Evolutionary conservation across 2,797 vertebrate species (phyloP).

Genomic region (Nannoperca obscura): DNA sequence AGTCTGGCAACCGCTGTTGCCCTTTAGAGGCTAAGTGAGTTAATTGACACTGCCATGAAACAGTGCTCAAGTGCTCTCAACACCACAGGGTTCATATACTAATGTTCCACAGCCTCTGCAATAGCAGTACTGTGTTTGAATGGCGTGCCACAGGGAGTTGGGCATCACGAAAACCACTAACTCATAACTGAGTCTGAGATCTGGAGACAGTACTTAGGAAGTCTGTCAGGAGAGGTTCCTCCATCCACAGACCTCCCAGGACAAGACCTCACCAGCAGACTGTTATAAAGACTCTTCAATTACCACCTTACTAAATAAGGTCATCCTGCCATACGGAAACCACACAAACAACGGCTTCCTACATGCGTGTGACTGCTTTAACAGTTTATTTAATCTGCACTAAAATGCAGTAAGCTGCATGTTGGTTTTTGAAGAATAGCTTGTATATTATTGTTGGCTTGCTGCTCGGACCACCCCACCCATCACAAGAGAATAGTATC

Average conservation of each 20-base stretch:
- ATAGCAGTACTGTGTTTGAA: slow-evolving; percentile 51
- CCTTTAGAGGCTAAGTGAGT: slow-evolving; percentile 40
- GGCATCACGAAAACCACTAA: slow-evolving; percentile 65
- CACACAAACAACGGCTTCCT: slow-evolving; percentile 47
- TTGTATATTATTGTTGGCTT: slow-evolving; percentile 19
- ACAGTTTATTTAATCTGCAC: slow-evolving; percentile 32
- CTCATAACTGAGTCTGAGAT: slow-evolving; percentile 52
- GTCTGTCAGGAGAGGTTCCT: slow-evolving; percentile 51
- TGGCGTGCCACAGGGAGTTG: slow-evolving; percentile 34
- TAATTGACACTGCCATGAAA: slow-evolving; percentile 51
- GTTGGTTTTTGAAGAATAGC: slow-evolving; percentile 21
- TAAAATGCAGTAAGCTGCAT: slow-evolving; percentile 14
- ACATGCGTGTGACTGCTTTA: slow-evolving; percentile 12
- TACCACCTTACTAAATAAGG: slow-evolving; percentile 63
- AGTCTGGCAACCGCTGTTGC: slow-evolving; percentile 30
- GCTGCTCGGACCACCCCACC: slow-evolving; percentile 15
- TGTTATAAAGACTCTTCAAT: slow-evolving; percentile 68
- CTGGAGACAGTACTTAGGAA: slow-evolving; percentile 51
- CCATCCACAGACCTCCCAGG: slow-evolving; percentile 73
- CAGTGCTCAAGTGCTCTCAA: slow-evolving; percentile 35
- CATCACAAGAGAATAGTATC: not conserved
- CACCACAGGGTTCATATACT: slow-evolving; percentile 38
- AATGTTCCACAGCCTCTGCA: slow-evolving; percentile 39
- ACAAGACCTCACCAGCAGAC: slow-evolving; percentile 66
- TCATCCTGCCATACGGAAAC: slow-evolving; percentile 62